Evolutionary conservation across 2,888 invertebrate genomes (phyloP), one percentile per base, ranked within the genome.

Genomic region (Laothoe populi): DNA sequence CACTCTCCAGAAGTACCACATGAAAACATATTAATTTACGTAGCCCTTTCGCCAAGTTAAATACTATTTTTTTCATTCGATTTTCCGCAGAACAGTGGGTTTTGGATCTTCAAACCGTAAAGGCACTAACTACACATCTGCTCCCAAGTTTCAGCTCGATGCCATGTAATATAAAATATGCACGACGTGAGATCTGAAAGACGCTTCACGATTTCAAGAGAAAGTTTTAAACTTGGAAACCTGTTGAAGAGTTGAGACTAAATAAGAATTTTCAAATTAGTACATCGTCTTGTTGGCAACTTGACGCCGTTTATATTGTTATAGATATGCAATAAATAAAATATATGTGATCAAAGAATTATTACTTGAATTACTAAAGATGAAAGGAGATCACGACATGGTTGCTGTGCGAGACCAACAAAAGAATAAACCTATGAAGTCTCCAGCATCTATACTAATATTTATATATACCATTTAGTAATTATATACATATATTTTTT

Each of bases 91-190:
- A n/a, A n/a, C n/a, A n/a, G n/a, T n/a, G n/a, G n/a, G n/a, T n/a
- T n/a, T n/a, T n/a, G n/a, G n/a, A n/a, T n/a, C n/a, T n/a, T 3
- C 5, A 42, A 13, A 16, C 19, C 7, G n/a, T 42, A 42, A 42
- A 42, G 16, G 11, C 21, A n/a, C 53, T 60, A 42, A 60, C 11
- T 60, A 42, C 60, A 60, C 16, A 49, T 35, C 49, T 49, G 46
- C 21, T 35, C 42, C 53, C 35, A 63, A 73, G 65, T 64, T 65
- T 60, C 60, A 58, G 65, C 62, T 45, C 63, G 66, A 64, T 35
- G 65, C 66, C 64, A 70, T 70, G 67, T 66, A 66, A 77, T 78
- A 90, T 90, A 81, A 89, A 89, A 88, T 87, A 90, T 90, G 87
- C 84, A 88, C 82, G 81, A 80, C 74, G 67, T 69, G 69, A 81